Evolutionary conservation across 2,797 vertebrate species (phyloP), one percentile per base, ranked within the genome.

Genomic region (Mastacembelus armatus): DNA sequence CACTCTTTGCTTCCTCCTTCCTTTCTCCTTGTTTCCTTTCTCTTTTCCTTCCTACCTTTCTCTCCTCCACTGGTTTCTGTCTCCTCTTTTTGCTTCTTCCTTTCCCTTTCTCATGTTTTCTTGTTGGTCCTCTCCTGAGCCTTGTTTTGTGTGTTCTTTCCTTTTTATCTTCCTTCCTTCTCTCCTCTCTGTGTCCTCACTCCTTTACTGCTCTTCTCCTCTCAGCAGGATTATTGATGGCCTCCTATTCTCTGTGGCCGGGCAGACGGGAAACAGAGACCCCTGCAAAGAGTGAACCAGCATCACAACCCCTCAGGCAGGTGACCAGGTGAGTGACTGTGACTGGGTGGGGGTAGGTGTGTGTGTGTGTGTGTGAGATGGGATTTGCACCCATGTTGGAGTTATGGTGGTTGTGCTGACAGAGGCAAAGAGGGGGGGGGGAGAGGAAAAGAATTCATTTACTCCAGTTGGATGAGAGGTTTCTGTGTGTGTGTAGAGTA

Each of bases 241-340:
- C 59, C 52, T 66, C 56, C 58, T 78, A 71, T 84, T 73, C 69
- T 77, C 69, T 42, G 72, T 77, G 70, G 66, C 73, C 40, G 12
- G 42, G 59, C 47, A 51, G 70, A 77, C 70, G 75, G 57, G 52
- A 76, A 79, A 78, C 78, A 80, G 65, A 83, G 66, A 71, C 73
- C 73, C 77, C 75, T 70, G 74, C 60, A 71, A 80, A 71, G 64
- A 72, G 38, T 57, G 66, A 69, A 82, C 65, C 62, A 79, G 61
- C 67, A 77, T 88, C 77, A 63, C 65, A 76, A 58, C 56, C 69
- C 80, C 74, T 73, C 47, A 40, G 86, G 83, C 84, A 69, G 61
- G 81, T 85, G 83, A 84, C 80, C 79, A 83, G 71, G 84, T 85
- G 83, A 79, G 51, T 54, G 80, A 78, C 67, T 79, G 7, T 52